phyloP scores from a whole-genome alignment of 53 echinoderm and acorn worm genomes.

The Apostichopus leukothele region DNA sequence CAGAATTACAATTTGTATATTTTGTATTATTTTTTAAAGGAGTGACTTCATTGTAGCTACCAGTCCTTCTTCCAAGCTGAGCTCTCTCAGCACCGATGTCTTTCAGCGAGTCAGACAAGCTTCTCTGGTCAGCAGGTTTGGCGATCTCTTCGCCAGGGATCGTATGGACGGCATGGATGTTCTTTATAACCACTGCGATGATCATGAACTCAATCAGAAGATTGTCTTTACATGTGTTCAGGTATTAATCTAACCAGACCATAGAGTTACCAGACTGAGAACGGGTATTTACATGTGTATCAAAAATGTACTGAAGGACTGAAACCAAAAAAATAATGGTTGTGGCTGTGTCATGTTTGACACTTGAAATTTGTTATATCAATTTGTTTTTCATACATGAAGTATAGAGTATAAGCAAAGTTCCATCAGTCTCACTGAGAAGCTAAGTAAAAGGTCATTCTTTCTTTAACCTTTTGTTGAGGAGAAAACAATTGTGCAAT shows the following conservation, averaged over 20 bases:
- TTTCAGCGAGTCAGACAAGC: conserved; percentile 91
- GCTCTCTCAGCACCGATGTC: conserved; percentile 51
- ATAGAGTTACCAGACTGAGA: no score
- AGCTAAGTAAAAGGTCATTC: no score
- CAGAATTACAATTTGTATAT: not conserved
- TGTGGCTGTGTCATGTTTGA: no score
- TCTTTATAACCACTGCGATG: conserved; percentile 83
- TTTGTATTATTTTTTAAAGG: conserved; percentile 26
- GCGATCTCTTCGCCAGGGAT: conserved; percentile 86
- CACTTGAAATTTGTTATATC: no score
- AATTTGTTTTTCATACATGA: no score
- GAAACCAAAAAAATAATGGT: no score
- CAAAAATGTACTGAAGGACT: no score
- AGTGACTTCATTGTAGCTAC: conserved; percentile 62
- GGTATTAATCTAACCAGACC: conserved; percentile 49
- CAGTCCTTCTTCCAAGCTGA: conserved; percentile 53
- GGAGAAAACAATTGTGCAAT: no score
- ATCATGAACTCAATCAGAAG: conserved; percentile 94
- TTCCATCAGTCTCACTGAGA: no score
- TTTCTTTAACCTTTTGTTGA: no score
- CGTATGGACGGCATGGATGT: conserved; percentile 97
- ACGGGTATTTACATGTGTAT: no score
- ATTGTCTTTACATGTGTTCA: conserved; percentile 88
- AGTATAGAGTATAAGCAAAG: no score
- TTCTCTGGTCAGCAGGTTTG: conserved; percentile 82